Evolutionary conservation across 2,888 invertebrate genomes (phyloP).

Genomic region (Watsonalla cultraria): DNA sequence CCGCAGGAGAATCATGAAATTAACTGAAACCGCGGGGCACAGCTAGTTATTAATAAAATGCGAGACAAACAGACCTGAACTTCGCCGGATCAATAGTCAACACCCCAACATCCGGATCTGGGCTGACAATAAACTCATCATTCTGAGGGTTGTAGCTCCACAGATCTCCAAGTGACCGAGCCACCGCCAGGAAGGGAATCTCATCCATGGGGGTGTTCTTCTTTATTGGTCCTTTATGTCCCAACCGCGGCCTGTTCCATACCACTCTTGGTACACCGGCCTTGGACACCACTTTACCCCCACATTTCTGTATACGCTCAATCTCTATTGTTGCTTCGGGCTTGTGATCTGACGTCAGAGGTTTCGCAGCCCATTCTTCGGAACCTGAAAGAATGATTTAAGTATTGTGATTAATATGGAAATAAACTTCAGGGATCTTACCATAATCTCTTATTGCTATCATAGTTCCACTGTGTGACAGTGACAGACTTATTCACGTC

Average conservation of each 20-base stretch:
- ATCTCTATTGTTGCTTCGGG: constrained; percentile 93
- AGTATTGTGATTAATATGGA: background rate
- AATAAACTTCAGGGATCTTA: background rate
- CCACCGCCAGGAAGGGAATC: constrained; percentile 97
- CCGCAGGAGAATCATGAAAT: no score
- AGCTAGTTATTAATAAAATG: background rate
- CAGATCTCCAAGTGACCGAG: constrained; percentile 95
- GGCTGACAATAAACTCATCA: constrained; percentile 97
- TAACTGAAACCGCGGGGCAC: no score
- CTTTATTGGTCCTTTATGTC: constrained; percentile 89
- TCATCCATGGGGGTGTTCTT: constrained; percentile 94
- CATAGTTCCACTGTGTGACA: no score
- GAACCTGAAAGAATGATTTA: constrained; percentile 55
- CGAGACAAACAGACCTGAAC: constrained; percentile 68
- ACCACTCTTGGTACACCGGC: constrained; percentile 97
- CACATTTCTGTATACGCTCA: constrained; percentile 87
- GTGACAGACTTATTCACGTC: no score
- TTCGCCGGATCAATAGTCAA: constrained; percentile 87
- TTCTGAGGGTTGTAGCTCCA: constrained; percentile 97
- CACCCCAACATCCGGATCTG: constrained; percentile 96
- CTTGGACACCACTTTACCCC: constrained; percentile 85
- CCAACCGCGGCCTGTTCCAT: constrained; percentile 94
- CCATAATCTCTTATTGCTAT: background rate
- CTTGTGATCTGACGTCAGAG: constrained; percentile 95
- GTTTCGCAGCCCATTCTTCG: constrained; percentile 87